Evolutionary conservation across 1,140 invertebrate genomes (phyloP).

Genomic region (Hesperophylax magnus): DNA sequence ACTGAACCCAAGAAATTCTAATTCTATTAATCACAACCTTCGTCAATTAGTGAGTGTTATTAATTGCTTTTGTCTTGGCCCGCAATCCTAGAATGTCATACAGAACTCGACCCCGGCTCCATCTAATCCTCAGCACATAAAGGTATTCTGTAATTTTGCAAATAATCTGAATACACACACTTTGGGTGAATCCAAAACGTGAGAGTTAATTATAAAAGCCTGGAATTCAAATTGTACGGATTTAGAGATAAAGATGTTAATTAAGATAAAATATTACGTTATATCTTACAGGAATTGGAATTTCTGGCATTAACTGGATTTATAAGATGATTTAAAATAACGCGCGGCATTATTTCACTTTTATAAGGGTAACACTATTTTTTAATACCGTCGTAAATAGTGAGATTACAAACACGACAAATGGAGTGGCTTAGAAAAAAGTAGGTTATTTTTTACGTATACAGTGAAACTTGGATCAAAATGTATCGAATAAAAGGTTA

Average conservation of each 20-base stretch:
- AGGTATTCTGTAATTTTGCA: conserved; percentile 20
- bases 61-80: conserved; percentile 32
- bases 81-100: conserved; percentile 1
- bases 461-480: no score
- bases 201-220: conserved; percentile 37
- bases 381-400: no score
- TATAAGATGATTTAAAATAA: conserved; percentile 12
- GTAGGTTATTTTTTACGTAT: no score
- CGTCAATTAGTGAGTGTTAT: conserved; percentile 35
- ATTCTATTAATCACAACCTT: conserved; percentile 36
- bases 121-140: conserved; percentile 18
- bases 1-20: conserved; percentile 37
- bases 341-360: neutral
- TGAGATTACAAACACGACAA: no score
- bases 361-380: no score
- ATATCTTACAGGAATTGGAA: conserved; percentile 23
- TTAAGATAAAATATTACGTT: conserved; percentile 34
- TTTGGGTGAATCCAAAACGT: conserved; percentile 1
- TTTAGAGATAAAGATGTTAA: conserved; percentile 37
- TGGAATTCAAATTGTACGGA: conserved; percentile 31
- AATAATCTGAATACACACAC: conserved; percentile 13
- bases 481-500: no score
- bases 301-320: conserved; percentile 17
- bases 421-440: no score
- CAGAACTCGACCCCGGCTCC: neutral